Base-by-base conservation (phyloP, 2,113 vertebrate species). In the Alethe castanea region DNA sequence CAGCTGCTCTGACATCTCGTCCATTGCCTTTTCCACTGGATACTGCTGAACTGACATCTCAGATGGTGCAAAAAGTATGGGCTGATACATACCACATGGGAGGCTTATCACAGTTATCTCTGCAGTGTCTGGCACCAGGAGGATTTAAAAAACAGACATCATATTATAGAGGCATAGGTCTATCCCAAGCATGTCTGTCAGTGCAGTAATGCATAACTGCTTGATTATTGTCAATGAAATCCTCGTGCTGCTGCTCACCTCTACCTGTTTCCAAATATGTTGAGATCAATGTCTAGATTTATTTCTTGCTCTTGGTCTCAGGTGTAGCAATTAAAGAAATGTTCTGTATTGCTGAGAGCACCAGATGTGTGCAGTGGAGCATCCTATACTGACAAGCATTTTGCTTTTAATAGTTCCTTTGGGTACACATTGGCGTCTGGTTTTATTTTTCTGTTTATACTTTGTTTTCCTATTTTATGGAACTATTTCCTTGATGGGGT, bases 241-340 rank as follows among this genome's bases (percentile, higher is more conserved):
- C 76, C 72, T 94, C 47, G 5, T 54, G 81, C 74, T 91, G 85
- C 87, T 93, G 11, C 79, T 93, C 53, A 60, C 52, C 64, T 67
- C 85, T 79, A 90, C 81, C 85, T 95, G 79, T 24, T 90, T 90
- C 79, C 62, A 77, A 81, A 73, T 24, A 44, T 2, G 5, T 47
- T 53, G 67, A 88, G 74, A 96, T 93, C 64, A 59, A 64, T 7
- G 64, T 44, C 35, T 57, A 80, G 92, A 94, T 94, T 95, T 93
- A 94, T 67, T 92, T 92, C 92, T 86, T 88, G 60, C 45, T 92
- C 57, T 89, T 2, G 7, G 92, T 96, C 93, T 97, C 95, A 96
- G 94, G 92, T 97, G 94, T 95, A 95, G 86, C 93, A 97, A 97
- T 96, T 97, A 97, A 96, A 90, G 92, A 93, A 94, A 90, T 44